A percentile compares a stretch with the other conserved stretches of the same genome.
Evolutionary conservation across 2,113 vertebrate genomes (phyloP).

Genomic region (Mastomys natalensis): DNA sequence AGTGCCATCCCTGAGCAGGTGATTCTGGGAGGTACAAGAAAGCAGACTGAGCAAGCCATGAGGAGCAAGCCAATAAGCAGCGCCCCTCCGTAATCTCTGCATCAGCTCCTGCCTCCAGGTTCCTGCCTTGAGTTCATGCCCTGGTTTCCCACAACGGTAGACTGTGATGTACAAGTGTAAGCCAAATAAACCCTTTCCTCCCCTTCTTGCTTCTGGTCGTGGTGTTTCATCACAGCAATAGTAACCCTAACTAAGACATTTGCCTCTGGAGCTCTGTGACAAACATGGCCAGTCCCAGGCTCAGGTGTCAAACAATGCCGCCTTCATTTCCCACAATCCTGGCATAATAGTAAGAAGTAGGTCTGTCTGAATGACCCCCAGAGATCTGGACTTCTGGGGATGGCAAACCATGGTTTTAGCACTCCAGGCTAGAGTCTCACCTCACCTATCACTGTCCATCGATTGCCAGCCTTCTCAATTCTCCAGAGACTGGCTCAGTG

Average conservation of each 20-base stretch:
- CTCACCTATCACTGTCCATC: neutral
- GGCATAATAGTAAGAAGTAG: neutral
- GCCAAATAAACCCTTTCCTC: neutral
- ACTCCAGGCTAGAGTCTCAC: accelerated
- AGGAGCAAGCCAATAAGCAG: neutral
- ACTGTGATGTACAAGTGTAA: neutral
- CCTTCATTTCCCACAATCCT: neutral
- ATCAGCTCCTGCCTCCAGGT: neutral
- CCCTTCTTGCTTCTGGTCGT: neutral
- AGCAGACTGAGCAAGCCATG: neutral
- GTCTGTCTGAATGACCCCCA: neutral
- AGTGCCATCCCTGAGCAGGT: neutral
- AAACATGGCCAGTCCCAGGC: neutral
- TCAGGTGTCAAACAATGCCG: neutral
- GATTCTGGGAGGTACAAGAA: neutral
- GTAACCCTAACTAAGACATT: neutral
- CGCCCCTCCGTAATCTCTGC: neutral
- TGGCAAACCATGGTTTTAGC: too few relatives aligned
- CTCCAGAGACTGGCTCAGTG: neutral
- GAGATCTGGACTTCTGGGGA: neutral
- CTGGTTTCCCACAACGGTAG: neutral
- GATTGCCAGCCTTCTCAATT: neutral
- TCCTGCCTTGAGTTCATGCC: neutral
- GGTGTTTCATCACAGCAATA: neutral
- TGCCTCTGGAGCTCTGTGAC: neutral